A percentile compares a stretch with the other conserved stretches of the same genome.
phyloP scores from a whole-genome alignment of 2,888 invertebrate genomes.

The Troides oblongomaculatus region DNA sequence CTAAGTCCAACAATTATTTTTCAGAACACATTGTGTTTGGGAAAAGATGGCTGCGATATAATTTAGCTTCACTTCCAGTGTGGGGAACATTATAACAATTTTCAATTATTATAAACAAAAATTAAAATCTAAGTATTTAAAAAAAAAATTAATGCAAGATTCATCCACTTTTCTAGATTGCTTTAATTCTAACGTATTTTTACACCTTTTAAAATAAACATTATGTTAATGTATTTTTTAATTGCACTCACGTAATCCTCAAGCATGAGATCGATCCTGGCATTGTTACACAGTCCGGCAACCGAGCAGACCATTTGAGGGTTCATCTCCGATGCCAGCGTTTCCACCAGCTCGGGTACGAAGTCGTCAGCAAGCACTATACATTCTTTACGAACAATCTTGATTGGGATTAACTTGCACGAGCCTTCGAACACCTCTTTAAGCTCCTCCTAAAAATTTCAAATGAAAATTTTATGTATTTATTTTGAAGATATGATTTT shows the following conservation, averaged over 20 bases:
- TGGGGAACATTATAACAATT: no score
- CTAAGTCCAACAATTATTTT: no score
- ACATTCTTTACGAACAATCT: conserved; percentile 87
- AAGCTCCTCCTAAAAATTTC: conserved; percentile 83
- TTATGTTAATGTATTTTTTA: not conserved
- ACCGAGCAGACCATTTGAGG: conserved; percentile 93
- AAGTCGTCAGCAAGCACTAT: conserved; percentile 90
- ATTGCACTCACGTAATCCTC: conserved; percentile 68
- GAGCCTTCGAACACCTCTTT: conserved; percentile 93
- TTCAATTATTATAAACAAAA: no score
- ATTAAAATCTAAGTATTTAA: no score
- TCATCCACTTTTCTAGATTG: no score
- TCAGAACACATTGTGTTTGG: no score
- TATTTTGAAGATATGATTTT: no score
- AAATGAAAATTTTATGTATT: not conserved
- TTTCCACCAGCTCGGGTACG: conserved; percentile 92
- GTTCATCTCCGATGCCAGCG: conserved; percentile 94
- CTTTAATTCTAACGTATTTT: no score
- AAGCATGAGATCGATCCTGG: conserved; percentile 83
- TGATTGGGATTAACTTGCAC: conserved; percentile 88
- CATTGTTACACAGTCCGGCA: conserved; percentile 92
- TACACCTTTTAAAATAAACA: no score
- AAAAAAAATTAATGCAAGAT: no score
- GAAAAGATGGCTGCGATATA: no score
- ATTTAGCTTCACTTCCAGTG: no score